Evolutionary conservation across 2,888 invertebrate species (phyloP).

Genomic region (Sympetrum striolatum): DNA sequence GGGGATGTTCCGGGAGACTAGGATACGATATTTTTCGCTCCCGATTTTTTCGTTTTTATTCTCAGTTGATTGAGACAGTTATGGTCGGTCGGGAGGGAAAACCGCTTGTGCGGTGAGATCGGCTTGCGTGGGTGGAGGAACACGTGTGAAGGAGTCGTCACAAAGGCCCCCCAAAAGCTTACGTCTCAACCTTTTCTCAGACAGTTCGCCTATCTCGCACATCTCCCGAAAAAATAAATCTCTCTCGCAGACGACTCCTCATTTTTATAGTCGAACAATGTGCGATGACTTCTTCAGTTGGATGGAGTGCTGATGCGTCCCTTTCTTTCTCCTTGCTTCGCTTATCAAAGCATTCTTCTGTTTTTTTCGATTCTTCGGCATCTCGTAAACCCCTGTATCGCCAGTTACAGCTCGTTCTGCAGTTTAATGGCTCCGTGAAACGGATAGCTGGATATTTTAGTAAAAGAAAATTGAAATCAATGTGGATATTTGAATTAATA

Average conservation of each 20-base stretch:
- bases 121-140: neutral
- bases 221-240: neutral
- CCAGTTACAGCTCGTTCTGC: neutral
- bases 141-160: constrained; percentile 30
- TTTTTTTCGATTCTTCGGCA: neutral
- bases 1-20: neutral
- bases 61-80: constrained; percentile 27
- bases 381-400: neutral
- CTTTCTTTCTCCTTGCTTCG: neutral
- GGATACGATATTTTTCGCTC: neutral
- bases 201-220: neutral
- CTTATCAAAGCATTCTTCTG: no score
- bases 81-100: neutral
- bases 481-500: no score
- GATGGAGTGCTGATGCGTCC: neutral
- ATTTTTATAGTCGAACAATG: constrained; percentile 40
- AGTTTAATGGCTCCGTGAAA: no score
- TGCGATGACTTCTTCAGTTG: constrained; percentile 3
- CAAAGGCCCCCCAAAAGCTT: neutral
- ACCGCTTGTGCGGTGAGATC: neutral
- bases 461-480: no score
- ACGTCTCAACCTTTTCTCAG: constrained; percentile 17
- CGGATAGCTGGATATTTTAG: no score
- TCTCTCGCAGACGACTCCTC: constrained; percentile 15
- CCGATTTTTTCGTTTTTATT: neutral